Percentiles rank a stretch among this genome's conserved stretches.
These are phyloP conservation scores for Mimumesa dahlbomi DNA, from an alignment of 2,888 invertebrate genomes.

Conservation along the genomic window DNA sequence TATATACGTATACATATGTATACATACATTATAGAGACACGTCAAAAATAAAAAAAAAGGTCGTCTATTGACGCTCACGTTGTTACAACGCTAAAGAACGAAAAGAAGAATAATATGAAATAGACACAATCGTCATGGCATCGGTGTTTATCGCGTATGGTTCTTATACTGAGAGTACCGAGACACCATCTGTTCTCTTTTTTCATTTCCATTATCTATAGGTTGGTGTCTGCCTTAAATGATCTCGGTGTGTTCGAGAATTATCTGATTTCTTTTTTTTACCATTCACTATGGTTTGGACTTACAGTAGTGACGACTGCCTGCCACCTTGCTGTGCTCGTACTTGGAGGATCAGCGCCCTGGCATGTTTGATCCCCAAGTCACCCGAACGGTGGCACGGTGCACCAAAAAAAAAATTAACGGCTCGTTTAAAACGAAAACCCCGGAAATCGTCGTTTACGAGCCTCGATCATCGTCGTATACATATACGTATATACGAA, in stretches of 20 bases:
- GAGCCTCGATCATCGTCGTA: background rate
- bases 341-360: slow-evolving; percentile 75
- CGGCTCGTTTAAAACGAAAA: background rate
- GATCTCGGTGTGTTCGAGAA: slow-evolving; percentile 56
- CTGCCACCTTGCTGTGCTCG: slow-evolving; percentile 76
- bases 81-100: slow-evolving; percentile 1
- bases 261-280: slow-evolving; percentile 38
- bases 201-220: slow-evolving; percentile 38
- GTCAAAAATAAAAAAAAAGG: slow-evolving; percentile 14
- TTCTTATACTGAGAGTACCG: slow-evolving; percentile 21
- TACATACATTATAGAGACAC: too few species aligned
- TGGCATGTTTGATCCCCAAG: slow-evolving; percentile 69
- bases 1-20: too few species aligned
- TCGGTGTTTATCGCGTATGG: slow-evolving; percentile 31
- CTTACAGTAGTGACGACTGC: slow-evolving; percentile 75
- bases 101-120: slow-evolving; percentile 13
- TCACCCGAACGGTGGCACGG: slow-evolving; percentile 54
- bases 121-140: slow-evolving; percentile 23
- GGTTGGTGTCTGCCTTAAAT: slow-evolving; percentile 52
- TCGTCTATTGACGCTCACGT: slow-evolving; percentile 3
- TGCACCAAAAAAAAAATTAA: slow-evolving; percentile 19
- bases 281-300: slow-evolving; percentile 66
- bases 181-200: slow-evolving; percentile 51
- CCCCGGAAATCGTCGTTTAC: background rate
- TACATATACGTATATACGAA: too few species aligned